Percentiles rank a stretch among this genome's conserved stretches.
These are phyloP conservation scores for Pogonophryne albipinna DNA, from an alignment of 2,797 vertebrate genomes.

Conservation along the genomic window DNA sequence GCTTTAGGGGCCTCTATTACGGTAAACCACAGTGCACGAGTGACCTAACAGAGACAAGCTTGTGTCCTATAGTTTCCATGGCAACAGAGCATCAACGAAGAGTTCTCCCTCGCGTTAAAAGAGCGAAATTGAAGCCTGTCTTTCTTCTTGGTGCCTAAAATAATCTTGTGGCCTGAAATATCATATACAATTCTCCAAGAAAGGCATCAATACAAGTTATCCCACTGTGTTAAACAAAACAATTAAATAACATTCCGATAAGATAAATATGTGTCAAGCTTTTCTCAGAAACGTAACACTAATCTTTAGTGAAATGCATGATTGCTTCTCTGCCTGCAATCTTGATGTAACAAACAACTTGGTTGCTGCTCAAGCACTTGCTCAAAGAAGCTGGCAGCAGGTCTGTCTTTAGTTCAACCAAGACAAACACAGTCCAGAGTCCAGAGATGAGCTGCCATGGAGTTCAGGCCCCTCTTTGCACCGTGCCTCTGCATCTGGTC, in stretches of 20 bases:
- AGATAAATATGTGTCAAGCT: constrained; percentile 62
- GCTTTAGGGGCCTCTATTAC: constrained; percentile 47
- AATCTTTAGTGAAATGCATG: constrained; percentile 69
- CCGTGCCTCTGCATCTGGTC: constrained; percentile 69
- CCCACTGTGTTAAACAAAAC: constrained; percentile 50
- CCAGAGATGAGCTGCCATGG: constrained; percentile 72
- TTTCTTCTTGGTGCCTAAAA: constrained; percentile 44
- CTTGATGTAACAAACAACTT: constrained; percentile 61
- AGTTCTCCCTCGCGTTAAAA: constrained; percentile 30
- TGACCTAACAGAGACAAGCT: constrained; percentile 47
- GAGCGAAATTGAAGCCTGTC: constrained; percentile 23
- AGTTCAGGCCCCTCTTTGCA: constrained; percentile 57
- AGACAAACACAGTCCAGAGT: constrained; percentile 79
- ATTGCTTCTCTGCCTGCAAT: constrained; percentile 57
- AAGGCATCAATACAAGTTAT: constrained; percentile 51
- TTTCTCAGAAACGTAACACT: constrained; percentile 68
- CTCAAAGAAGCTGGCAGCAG: constrained; percentile 72
- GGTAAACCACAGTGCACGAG: constrained; percentile 56
- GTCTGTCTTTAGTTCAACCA: constrained; percentile 74
- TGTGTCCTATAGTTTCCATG: constrained; percentile 55
- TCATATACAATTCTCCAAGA: constrained; percentile 49
- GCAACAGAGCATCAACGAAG: constrained; percentile 52
- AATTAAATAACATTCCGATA: constrained; percentile 68
- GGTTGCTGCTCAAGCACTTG: constrained; percentile 65
- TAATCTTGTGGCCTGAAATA: constrained; percentile 36